A percentile compares a stretch with the other conserved stretches of the same genome.
These are phyloP conservation scores for Acrocyrtus sp. DNA, from an alignment of 2,888 invertebrate genomes.

Conservation along the genomic window DNA sequence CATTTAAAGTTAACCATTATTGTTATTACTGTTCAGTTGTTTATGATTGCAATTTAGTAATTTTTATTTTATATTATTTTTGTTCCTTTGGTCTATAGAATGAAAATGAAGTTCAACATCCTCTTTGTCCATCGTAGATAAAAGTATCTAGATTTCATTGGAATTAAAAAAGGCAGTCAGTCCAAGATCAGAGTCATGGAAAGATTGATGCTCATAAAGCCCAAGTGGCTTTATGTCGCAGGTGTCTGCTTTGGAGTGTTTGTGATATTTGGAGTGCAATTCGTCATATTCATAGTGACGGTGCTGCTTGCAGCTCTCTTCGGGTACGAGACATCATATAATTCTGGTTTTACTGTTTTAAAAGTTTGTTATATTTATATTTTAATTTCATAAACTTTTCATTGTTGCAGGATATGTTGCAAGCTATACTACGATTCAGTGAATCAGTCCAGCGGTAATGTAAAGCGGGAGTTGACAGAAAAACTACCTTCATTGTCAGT, in stretches of 20 bases:
- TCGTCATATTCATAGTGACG: constrained; percentile 46
- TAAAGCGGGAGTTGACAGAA: constrained; percentile 1
- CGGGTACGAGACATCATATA: constrained; percentile 49
- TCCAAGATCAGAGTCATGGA: constrained; percentile 30
- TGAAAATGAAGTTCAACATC: too few species aligned
- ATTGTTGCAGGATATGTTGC: constrained; percentile 42
- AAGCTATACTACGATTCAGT: constrained; percentile 44
- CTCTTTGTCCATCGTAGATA: too few species aligned
- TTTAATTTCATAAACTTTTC: background rate
- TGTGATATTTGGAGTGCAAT: constrained; percentile 45
- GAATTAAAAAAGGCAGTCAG: too few species aligned
- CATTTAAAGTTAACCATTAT: too few species aligned
- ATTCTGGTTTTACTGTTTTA: background rate
- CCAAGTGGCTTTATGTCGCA: constrained; percentile 36
- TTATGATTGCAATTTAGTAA: too few species aligned
- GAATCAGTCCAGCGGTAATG: constrained; percentile 19
- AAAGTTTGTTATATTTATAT: background rate
- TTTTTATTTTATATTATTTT: too few species aligned
- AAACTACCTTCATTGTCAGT: constrained; percentile 6
- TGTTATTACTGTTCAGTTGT: too few species aligned
- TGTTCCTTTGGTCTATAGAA: too few species aligned
- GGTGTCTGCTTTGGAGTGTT: constrained; percentile 29
- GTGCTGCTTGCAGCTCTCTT: constrained; percentile 32
- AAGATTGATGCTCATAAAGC: constrained; percentile 36
- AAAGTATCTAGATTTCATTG: too few species aligned